phyloP scores from a whole-genome alignment of 2,888 invertebrate genomes.

The Clepsis dumicolana region DNA sequence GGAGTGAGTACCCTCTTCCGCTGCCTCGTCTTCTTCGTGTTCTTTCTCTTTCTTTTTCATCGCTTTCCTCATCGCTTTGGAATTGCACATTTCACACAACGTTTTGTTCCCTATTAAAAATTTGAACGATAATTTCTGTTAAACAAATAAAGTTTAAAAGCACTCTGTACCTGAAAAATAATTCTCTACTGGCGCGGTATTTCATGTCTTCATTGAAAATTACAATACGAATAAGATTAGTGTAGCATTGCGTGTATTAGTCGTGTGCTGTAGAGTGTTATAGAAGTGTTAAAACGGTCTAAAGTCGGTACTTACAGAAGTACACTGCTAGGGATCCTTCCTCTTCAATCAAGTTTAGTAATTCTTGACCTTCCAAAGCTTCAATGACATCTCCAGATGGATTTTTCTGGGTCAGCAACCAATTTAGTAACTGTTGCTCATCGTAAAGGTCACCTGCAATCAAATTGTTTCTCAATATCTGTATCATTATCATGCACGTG shows the following conservation, averaged over 20 bases:
- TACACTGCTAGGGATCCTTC: conserved; percentile 95
- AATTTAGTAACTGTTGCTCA: conserved; percentile 94
- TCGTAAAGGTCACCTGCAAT: conserved; percentile 92
- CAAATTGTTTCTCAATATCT: conserved; percentile 25
- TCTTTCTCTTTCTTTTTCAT: conserved; percentile 88
- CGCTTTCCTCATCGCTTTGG: conserved; percentile 90
- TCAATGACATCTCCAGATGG: conserved; percentile 96
- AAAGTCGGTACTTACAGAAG: conserved; percentile 92
- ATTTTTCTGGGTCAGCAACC: conserved; percentile 96
- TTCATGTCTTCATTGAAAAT: conserved; percentile 15
- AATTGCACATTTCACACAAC: conserved; percentile 94
- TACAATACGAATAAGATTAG: conserved; percentile 21
- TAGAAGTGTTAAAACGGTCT: conserved; percentile 7
- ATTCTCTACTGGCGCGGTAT: conserved; percentile 10
- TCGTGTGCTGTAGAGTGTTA: conserved; percentile 38
- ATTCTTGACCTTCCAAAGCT: conserved; percentile 92
- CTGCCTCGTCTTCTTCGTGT: conserved; percentile 76
- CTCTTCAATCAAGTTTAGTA: conserved; percentile 91
- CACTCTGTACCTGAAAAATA: conserved; percentile 17
- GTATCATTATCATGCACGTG: neutral
- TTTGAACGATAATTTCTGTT: conserved; percentile 57
- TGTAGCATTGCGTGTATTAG: conserved; percentile 34
- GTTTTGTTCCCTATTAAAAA: conserved; percentile 94
- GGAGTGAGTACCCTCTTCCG: conserved; percentile 76
- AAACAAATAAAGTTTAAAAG: neutral